These are phyloP conservation scores for Glaucopsyche alexis DNA, from an alignment of 2,888 invertebrate genomes.

Conservation along the genomic window DNA sequence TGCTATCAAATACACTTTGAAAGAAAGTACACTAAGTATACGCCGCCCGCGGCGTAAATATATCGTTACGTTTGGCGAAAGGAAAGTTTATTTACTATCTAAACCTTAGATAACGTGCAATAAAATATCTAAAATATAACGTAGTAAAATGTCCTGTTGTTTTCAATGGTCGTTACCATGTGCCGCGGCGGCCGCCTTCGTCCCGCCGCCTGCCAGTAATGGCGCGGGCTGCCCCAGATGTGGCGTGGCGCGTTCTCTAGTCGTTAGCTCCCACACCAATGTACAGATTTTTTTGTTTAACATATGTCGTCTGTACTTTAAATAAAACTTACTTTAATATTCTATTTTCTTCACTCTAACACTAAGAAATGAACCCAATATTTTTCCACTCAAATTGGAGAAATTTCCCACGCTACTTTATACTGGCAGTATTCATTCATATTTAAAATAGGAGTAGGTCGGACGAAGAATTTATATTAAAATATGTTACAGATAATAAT, in stretches of 20 bases:
- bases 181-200: not conserved
- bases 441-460: not conserved
- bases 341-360: not conserved
- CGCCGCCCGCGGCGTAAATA: too few species aligned
- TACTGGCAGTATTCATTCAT: not conserved
- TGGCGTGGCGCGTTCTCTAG: not conserved
- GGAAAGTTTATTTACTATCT: too few species aligned
- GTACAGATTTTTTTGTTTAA: not conserved
- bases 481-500: slow-evolving; percentile 1
- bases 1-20: too few species aligned
- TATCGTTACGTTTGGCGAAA: too few species aligned
- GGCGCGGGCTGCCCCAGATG: not conserved
- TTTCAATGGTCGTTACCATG: not conserved
- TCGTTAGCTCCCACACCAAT: not conserved
- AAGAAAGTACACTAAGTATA: too few species aligned
- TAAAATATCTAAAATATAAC: not conserved
- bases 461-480: not conserved
- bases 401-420: not conserved
- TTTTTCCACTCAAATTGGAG: not conserved
- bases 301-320: not conserved
- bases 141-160: not conserved
- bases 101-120: not conserved
- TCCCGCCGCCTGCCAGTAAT: not conserved
- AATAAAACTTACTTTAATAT: not conserved
- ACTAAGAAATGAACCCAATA: not conserved